Conservation (phyloP, 1,140 invertebrate species). For the Saxidomus purpurata region DNA sequence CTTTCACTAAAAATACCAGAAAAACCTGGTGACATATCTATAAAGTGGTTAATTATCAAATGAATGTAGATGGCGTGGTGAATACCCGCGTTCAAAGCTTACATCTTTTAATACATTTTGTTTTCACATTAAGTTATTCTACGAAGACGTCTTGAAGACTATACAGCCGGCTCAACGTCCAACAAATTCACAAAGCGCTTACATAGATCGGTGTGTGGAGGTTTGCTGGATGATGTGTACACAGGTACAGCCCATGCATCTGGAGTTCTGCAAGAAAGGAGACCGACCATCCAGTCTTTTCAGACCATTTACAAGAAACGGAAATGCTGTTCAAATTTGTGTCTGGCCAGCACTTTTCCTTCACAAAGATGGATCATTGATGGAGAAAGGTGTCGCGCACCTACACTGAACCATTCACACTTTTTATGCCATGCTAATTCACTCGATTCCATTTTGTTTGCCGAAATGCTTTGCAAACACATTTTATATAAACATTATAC, state of each 20-base stretch:
- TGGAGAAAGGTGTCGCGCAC: conserved; percentile 61
- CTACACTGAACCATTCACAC: neutral
- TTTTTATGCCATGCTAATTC: too few relatives aligned
- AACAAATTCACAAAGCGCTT: conserved; percentile 30
- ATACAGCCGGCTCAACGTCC: conserved; percentile 54
- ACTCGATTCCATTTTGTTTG: too few relatives aligned
- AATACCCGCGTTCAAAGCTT: too few relatives aligned
- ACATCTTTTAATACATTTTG: too few relatives aligned
- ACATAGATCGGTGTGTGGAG: conserved; percentile 51
- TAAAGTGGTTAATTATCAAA: too few relatives aligned
- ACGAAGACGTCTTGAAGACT: conserved; percentile 55
- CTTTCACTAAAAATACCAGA: too few relatives aligned
- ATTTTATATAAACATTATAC: too few relatives aligned
- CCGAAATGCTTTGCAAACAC: too few relatives aligned
- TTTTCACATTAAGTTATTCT: conserved; percentile 60
- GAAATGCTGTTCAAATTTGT: conserved; percentile 47
- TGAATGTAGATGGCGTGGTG: too few relatives aligned
- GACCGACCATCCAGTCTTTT: conserved; percentile 36
- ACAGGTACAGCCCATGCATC: conserved; percentile 53
- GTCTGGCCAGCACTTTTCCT: conserved; percentile 57
- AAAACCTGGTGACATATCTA: too few relatives aligned
- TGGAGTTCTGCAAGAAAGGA: conserved; percentile 55
- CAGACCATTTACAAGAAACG: conserved; percentile 40
- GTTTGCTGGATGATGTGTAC: conserved; percentile 58
- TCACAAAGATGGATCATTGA: conserved; percentile 45